Conservation (phyloP, 1,140 invertebrate genomes). For the Drosophila albomicans region DNA sequence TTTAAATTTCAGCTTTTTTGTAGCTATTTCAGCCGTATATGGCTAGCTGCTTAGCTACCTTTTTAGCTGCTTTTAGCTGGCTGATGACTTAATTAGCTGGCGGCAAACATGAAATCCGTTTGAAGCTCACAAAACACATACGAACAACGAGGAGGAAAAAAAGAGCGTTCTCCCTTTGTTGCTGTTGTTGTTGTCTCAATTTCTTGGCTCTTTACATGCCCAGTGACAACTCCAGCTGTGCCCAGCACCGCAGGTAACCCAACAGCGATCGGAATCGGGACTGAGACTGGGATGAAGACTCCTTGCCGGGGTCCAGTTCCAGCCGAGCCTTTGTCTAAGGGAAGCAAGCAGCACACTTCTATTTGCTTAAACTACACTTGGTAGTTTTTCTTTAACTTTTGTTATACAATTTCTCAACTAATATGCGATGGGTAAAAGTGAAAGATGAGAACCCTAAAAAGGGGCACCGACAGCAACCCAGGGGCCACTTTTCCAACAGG, state of each 20-base stretch:
- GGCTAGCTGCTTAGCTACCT: constrained; percentile 43
- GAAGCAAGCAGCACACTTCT: constrained; percentile 55
- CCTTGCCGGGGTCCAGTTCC: constrained; percentile 53
- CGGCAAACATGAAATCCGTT: constrained; percentile 71
- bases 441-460: constrained; percentile 80
- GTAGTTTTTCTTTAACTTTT: constrained; percentile 77
- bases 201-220: constrained; percentile 81
- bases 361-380: constrained; percentile 42
- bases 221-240: constrained; percentile 84
- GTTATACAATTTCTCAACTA: constrained; percentile 81
- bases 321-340: constrained; percentile 67
- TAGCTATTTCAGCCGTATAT: neutral
- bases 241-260: constrained; percentile 71
- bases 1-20: neutral
- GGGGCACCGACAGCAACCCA: constrained; percentile 60
- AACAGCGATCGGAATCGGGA: constrained; percentile 32
- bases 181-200: constrained; percentile 60
- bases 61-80: constrained; percentile 47
- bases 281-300: constrained; percentile 28
- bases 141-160: constrained; percentile 44
- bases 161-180: constrained; percentile 63
- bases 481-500: constrained; percentile 17
- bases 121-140: constrained; percentile 34
- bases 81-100: constrained; percentile 79
- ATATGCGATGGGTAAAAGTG: constrained; percentile 62